Evolutionary conservation across 2,888 invertebrate species (phyloP).

Genomic region (Lithophane ornitopus): DNA sequence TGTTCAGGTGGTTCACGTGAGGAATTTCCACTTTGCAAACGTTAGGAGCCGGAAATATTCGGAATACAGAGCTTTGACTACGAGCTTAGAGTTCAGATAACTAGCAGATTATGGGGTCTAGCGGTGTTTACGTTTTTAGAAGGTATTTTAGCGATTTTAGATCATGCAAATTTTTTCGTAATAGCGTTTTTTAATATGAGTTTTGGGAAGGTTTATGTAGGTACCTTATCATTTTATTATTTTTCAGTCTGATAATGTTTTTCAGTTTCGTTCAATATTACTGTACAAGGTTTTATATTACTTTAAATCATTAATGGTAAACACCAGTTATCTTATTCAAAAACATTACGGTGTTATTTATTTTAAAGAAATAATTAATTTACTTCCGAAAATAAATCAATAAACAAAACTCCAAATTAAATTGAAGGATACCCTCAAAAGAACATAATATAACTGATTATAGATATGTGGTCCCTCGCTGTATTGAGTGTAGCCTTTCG

Average conservation of each 20-base stretch:
- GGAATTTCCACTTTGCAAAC: constrained; percentile 83
- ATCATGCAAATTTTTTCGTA: constrained; percentile 17
- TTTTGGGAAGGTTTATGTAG: not conserved
- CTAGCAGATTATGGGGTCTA: constrained; percentile 41
- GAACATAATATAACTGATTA: constrained; percentile 7
- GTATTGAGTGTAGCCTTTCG: constrained; percentile 4
- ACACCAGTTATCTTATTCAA: not conserved
- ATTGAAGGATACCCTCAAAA: not conserved
- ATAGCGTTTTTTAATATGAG: not conserved
- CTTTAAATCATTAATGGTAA: not conserved
- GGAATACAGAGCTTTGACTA: constrained; percentile 67
- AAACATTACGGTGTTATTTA: not conserved
- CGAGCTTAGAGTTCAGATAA: constrained; percentile 49
- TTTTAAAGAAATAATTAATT: not conserved
- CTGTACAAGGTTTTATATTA: not conserved
- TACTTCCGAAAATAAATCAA: not conserved
- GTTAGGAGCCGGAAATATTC: constrained; percentile 75
- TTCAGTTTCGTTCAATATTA: not conserved
- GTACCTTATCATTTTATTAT: not conserved
- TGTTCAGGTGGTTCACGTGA: constrained; percentile 73
- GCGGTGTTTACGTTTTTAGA: constrained; percentile 31
- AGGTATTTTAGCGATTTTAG: constrained; percentile 32
- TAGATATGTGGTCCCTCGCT: not conserved
- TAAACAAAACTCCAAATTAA: not conserved
- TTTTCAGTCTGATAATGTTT: not conserved